Base-by-base conservation (phyloP, 2,113 vertebrate genomes). In the Malaclemys terrapin region DNA sequence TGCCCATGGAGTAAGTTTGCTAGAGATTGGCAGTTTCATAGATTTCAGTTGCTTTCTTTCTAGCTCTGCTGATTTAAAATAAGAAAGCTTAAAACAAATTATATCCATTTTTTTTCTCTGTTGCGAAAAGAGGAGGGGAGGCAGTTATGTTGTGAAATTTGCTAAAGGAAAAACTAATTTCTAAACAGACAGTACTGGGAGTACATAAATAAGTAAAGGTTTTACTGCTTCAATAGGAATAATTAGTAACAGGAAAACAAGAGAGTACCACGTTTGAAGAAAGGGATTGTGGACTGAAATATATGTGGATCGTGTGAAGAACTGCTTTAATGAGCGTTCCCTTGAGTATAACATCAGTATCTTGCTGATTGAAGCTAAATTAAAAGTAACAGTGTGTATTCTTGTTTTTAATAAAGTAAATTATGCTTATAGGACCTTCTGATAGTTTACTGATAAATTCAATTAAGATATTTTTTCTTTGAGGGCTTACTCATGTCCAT, bases 121-220 rank as follows among this genome's bases (percentile, higher is more conserved):
- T 92, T 94, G 52, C 42, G 17, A 56, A 91, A 90, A 89, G n/a
- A 93, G 50, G 52, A 91, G 49, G 10, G 50, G 59, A 89, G 47
- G 11, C 87, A 56, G 17, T 50, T 94, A 45, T 50, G 29, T 90
- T 86, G 85, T 10, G 31, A 94, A 95, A 94, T 94, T 93, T 90
- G 31, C 84, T 95, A 95, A 94, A 94, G 72, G 80, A 94, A 94
- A 95, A 82, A 38, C 88, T 95, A 47, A 94, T 96, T 96, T 96
- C 78, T 47, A 91, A 88, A 88, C 87, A 88, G 54, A 87, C 54
- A 85, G 17, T 85, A 90, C 80, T 53, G 38, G 45, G 79, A 93
- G 87, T 89, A 91, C 76, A 38, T 88, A 80, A 93, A 87, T 85
- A 91, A 91, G 85, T 35, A 95, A 95, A 90, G 83, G 22, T 27